phyloP scores from a whole-genome alignment of 2,113 vertebrate genomes.

The Eudyptes chrysolophus region DNA sequence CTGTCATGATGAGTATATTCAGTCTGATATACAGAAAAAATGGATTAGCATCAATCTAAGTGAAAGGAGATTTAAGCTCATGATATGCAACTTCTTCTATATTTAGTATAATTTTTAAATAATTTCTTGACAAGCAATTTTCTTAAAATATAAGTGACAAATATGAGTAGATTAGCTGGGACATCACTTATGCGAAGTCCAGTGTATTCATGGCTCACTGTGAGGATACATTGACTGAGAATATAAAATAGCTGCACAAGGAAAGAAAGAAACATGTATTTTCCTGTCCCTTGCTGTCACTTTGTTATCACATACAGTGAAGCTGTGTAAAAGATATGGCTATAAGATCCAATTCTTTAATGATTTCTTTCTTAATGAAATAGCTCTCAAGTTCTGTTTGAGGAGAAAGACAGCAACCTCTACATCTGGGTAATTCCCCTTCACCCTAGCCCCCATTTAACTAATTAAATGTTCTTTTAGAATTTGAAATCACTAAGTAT shows the following conservation, averaged over 20 bases:
- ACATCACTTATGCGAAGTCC: background rate
- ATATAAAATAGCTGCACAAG: background rate
- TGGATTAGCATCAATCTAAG: background rate
- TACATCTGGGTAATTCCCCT: conserved; percentile 25
- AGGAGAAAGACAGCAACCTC: background rate
- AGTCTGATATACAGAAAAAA: background rate
- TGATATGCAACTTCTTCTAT: background rate
- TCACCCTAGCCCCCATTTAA: conserved; percentile 50
- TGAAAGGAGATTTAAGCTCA: background rate
- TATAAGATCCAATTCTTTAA: background rate
- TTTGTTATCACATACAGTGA: background rate
- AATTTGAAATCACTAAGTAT: conserved; percentile 59
- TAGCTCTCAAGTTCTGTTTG: conserved; percentile 15
- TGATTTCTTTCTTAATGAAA: conserved; percentile 20
- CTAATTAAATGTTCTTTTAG: conserved; percentile 60
- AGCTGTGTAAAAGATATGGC: background rate
- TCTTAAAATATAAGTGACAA: background rate
- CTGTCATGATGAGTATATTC: background rate
- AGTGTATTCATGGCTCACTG: background rate
- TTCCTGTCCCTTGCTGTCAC: background rate
- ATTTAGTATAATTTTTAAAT: background rate
- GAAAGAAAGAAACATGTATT: background rate
- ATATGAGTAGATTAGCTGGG: background rate
- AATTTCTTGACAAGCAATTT: background rate
- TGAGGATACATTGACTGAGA: background rate